These are phyloP conservation scores for Chrysotoxum bicinctum DNA, from an alignment of 2,888 invertebrate species.

Conservation along the genomic window DNA sequence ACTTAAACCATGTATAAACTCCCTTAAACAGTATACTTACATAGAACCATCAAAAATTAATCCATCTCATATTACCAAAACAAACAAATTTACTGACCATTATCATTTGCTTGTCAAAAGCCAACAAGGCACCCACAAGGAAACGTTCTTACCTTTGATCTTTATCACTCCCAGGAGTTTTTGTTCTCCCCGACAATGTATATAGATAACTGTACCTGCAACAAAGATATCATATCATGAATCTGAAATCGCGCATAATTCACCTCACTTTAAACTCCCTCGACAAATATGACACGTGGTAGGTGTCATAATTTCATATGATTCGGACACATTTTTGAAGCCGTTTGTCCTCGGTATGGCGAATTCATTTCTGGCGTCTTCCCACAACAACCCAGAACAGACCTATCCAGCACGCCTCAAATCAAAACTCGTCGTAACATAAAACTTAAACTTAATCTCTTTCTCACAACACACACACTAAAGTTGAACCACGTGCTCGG, in stretches of 20 bases:
- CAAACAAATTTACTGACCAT: not conserved
- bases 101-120: not conserved
- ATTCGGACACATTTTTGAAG: slow-evolving; percentile 47
- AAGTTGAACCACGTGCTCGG: slow-evolving; percentile 44
- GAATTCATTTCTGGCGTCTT: not conserved
- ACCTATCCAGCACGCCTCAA: slow-evolving; percentile 43
- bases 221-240: slow-evolving; percentile 35
- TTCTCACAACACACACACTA: slow-evolving; percentile 7
- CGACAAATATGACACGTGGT: slow-evolving; percentile 64
- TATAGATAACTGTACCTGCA: slow-evolving; percentile 27
- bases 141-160: slow-evolving; percentile 15
- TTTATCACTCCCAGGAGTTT: slow-evolving; percentile 22
- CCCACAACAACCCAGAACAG: not conserved
- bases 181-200: slow-evolving; percentile 50
- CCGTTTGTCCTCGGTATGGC: not conserved
- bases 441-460: slow-evolving; percentile 63
- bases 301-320: slow-evolving; percentile 61
- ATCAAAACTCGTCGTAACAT: slow-evolving; percentile 66
- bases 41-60: too few relatives aligned
- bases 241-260: slow-evolving; percentile 59
- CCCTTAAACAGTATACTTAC: too few relatives aligned
- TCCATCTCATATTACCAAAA: not conserved
- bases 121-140: slow-evolving; percentile 12
- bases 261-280: slow-evolving; percentile 55
- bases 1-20: too few relatives aligned